phyloP scores from a whole-genome alignment of 2,113 vertebrate species.

The Scolopax mira region DNA sequence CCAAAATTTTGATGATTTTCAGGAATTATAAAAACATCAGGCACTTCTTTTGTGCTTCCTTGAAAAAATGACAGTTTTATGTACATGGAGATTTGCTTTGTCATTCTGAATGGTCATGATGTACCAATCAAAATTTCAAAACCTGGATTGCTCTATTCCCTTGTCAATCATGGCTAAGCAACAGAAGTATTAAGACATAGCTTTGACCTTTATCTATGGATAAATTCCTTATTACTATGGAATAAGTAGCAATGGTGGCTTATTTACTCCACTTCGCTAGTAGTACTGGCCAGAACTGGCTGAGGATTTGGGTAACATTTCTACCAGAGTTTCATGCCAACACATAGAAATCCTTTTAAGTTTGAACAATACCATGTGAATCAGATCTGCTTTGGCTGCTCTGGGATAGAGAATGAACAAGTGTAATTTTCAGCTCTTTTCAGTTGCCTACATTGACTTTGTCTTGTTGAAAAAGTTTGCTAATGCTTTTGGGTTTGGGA shows the following conservation, averaged over 20 bases:
- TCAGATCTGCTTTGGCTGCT: neutral
- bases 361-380: neutral
- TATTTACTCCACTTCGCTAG: neutral
- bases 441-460: neutral
- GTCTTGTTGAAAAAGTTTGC: neutral
- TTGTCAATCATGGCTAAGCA: accelerated
- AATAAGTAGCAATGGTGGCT: neutral
- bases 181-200: neutral
- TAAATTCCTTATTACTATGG: neutral
- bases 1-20: neutral
- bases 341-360: neutral
- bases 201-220: too few species aligned
- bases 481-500: neutral
- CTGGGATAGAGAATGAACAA: neutral
- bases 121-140: neutral
- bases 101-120: neutral
- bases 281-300: neutral
- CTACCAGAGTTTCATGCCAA: neutral
- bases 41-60: neutral
- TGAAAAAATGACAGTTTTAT: neutral
- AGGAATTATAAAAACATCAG: neutral
- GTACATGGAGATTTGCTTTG: neutral
- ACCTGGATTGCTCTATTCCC: neutral
- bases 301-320: neutral
- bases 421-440: neutral